phyloP scores from a whole-genome alignment of 2,888 invertebrate genomes.

The Drosophila kambysellisi region DNA sequence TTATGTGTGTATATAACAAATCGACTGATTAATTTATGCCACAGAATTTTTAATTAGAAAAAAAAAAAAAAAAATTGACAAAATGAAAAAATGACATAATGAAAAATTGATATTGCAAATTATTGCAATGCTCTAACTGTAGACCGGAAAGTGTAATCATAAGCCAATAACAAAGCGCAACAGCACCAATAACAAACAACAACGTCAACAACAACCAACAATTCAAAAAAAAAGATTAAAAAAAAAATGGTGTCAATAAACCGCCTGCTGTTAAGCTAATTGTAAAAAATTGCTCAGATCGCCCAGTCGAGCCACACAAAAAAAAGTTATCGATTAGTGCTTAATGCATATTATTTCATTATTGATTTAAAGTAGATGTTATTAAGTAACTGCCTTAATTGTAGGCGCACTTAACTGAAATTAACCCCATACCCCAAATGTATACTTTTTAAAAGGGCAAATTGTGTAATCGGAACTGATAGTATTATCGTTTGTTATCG shows the following conservation, averaged over 20 bases:
- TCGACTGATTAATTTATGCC: slow-evolving; percentile 52
- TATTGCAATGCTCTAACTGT: slow-evolving; percentile 42
- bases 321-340: slow-evolving; percentile 14
- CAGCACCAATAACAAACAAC: slow-evolving; percentile 9
- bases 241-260: slow-evolving; percentile 42
- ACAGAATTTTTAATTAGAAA: slow-evolving; percentile 39
- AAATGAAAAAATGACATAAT: slow-evolving; percentile 32
- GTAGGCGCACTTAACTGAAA: neutral
- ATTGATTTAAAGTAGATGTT: neutral
- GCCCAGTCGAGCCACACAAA: neutral
- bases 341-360: slow-evolving; percentile 6
- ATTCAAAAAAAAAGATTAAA: neutral
- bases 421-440: neutral
- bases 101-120: slow-evolving; percentile 55
- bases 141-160: slow-evolving; percentile 70
- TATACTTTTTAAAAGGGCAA: neutral
- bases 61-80: slow-evolving; percentile 11
- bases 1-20: slow-evolving; percentile 33
- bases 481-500: neutral
- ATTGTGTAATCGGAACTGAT: neutral
- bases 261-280: slow-evolving; percentile 41
- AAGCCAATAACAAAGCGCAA: slow-evolving; percentile 38
- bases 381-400: slow-evolving; percentile 1
- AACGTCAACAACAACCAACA: slow-evolving; percentile 2
- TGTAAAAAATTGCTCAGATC: slow-evolving; percentile 29